Evolutionary conservation across 2,797 vertebrate genomes (phyloP), one percentile per base, ranked within the genome.

Genomic region (Pyrocephalus nanus): DNA sequence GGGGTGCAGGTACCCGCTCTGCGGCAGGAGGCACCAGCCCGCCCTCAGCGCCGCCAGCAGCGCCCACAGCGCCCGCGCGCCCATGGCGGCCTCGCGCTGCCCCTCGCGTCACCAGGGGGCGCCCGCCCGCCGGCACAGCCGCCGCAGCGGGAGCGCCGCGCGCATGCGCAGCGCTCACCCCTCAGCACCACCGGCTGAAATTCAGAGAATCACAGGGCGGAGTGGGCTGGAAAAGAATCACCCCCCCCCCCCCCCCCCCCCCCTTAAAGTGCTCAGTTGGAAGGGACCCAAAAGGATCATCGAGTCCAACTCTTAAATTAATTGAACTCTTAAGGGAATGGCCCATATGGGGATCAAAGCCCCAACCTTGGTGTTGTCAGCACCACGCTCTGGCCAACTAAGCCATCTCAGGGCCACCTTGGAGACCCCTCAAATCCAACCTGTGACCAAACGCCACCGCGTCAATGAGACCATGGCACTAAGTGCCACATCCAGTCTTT

Each of bases 1-100:
- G 5, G 98, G 97, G 66, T 98, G 98, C 78, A 98, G 93, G 18
- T 98, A 98, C 25, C 97, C 98, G 9, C 93, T 96, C 95, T 98
- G 98, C 2, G 98, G 98, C 79, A 97, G 96, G 62, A 98, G 96
- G 65, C 97, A 98, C 98, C 98, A 98, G 22, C 92, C 50, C 34
- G 85, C 88, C 85, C 95, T 77, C 81, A 96, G 81, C 65, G 88
- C 93, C 26, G 81, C 93, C 70, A 95, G 93, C 29, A 95, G 83
- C 58, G 84, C 83, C 92, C 93, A 95, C 80, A 92, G 50, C 50
- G 50, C 50, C 50, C 50, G 50, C 30, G 19, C 54, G 20, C 20
- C 32, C 54, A 55, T 55, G 32, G 54, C 74, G 22, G 66, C 42
- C 42, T 50, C 74, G 71, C 84, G 22, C 36, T 8, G 11, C 25